Evolutionary conservation across 2,113 vertebrate genomes (phyloP), one percentile per base, ranked within the genome.

Genomic region (Tricholaema leucomelas): DNA sequence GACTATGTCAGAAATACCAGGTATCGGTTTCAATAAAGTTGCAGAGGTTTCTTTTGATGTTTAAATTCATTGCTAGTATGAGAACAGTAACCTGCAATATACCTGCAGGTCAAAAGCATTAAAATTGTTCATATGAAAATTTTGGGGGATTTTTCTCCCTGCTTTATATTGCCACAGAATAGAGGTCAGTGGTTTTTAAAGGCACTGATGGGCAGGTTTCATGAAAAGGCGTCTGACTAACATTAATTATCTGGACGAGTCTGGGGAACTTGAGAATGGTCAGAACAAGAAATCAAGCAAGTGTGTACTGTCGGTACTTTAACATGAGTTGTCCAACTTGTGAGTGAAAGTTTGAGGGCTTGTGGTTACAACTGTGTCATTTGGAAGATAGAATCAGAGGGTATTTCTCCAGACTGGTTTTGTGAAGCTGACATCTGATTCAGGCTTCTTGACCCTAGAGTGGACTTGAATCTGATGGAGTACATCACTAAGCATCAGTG

Each of bases 11-110:
- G 91, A 92, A 95, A 71, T 52, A 91, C 18, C 42, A 80, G 60
- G 64, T 90, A 91, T 83, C 72, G 21, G 27, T 87, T 93, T 74
- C 91, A 93, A 38, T 89, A 67, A 91, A 60, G 46, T 87, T 91
- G 42, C 35, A 89, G 23, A 44, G 42, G 16, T 44, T 44, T 44
- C 16, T 88, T 96, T 89, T 91, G 67, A 82, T 87, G 55, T 89
- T 89, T 92, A 65, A 67, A 95, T 94, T 92, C 92, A 91, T 87
- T 93, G 66, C 48, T 87, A 82, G 42, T 54, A 38, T 38, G 56
- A 93, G 90, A 87, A 74, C 28, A 85, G 46, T 70, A 87, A 92
- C 77, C 67, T 93, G n/a, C 67, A 79, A 42, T 60, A 76, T 73
- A 92, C 52, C 90, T 87, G 50, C 67, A 71, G 78, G 78, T 93